A percentile compares a stretch with the other conserved stretches of the same genome.
Evolutionary conservation across 1,140 invertebrate species (phyloP).

Genomic region (Diplogasteroides magnus): DNA sequence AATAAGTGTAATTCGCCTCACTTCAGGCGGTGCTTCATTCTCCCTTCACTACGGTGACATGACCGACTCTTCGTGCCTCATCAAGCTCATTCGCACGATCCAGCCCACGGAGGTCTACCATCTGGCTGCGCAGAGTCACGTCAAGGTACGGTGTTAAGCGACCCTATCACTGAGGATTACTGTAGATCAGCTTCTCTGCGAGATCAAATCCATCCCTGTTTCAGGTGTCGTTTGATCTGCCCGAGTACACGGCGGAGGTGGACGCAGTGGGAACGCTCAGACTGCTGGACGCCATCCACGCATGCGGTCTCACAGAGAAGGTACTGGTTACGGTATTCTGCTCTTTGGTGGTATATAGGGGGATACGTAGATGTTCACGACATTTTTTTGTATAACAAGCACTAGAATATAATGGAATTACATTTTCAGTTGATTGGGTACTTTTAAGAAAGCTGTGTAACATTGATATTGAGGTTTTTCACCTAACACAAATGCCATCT

Average conservation of each 20-base stretch:
- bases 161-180: neutral
- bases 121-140: slow-evolving; percentile 97
- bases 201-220: no score
- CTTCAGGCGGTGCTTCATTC: slow-evolving; percentile 61
- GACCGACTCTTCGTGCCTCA: slow-evolving; percentile 92
- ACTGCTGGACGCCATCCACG: slow-evolving; percentile 87
- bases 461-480: no score
- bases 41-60: slow-evolving; percentile 97
- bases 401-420: no score
- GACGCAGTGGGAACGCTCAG: slow-evolving; percentile 93
- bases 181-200: no score
- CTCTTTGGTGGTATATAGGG: no score
- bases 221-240: slow-evolving; percentile 87
- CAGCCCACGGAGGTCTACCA: slow-evolving; percentile 88
- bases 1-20: no score
- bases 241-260: slow-evolving; percentile 97
- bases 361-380: no score
- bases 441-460: no score
- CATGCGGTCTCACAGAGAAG: slow-evolving; percentile 75
- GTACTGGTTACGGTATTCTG: no score
- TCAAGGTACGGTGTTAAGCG: slow-evolving; percentile 73
- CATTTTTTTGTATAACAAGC: no score
- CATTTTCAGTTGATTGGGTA: no score
- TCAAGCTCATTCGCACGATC: slow-evolving; percentile 82
- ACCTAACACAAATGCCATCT: no score